These are phyloP conservation scores for Erpetoichthys calabaricus DNA, from an alignment of 2,797 vertebrate genomes.

Conservation along the genomic window DNA sequence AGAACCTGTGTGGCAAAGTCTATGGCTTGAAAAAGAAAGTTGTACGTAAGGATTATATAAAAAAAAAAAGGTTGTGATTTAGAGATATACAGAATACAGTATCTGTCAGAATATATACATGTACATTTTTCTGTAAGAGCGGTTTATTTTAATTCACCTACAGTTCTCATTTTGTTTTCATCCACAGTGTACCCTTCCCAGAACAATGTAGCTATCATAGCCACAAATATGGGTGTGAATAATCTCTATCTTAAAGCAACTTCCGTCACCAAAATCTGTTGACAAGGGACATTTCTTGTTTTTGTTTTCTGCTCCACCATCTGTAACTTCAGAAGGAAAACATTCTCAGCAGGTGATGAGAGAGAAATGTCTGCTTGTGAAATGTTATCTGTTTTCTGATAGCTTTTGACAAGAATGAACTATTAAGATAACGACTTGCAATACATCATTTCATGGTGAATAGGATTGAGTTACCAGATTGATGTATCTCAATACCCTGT, in stretches of 20 bases:
- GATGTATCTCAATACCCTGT: not conserved
- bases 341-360: slow-evolving; percentile 1
- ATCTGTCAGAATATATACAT: too few species aligned
- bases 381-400: not conserved
- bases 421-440: slow-evolving; percentile 1
- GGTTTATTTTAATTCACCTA: too few species aligned
- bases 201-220: not conserved
- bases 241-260: slow-evolving; percentile 1
- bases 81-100: too few species aligned
- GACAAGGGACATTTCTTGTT: slow-evolving; percentile 3
- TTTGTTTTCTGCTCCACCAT: not conserved
- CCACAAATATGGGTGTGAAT: not conserved
- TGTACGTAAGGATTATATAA: too few species aligned
- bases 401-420: slow-evolving; percentile 2
- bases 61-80: too few species aligned
- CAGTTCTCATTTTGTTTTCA: not conserved
- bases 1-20: too few species aligned
- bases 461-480: not conserved
- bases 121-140: too few species aligned
- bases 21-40: too few species aligned
- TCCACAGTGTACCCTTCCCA: not conserved
- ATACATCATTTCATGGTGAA: not conserved
- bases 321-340: not conserved
- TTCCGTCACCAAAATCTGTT: slow-evolving; percentile 1
- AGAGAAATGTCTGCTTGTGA: not conserved